Evolutionary conservation across 2,113 vertebrate genomes (phyloP), one percentile per base, ranked within the genome.

Genomic region (Ophiodon elongatus): DNA sequence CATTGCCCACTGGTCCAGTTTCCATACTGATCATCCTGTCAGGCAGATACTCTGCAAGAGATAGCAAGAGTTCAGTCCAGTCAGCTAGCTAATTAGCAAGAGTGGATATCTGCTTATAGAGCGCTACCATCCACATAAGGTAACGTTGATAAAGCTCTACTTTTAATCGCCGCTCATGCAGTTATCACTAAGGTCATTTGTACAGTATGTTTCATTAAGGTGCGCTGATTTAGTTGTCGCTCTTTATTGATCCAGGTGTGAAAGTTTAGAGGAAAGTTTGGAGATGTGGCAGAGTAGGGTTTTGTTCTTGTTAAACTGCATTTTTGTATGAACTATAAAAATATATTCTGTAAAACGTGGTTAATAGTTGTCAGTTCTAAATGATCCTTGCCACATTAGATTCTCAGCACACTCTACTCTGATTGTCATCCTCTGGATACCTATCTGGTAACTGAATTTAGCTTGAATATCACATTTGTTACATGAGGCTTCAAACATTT

Each of bases 31-130:
- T 65, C 63, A 63, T 56, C 37, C 64, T 71, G 54, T 72, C 70
- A 81, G 73, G 25, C 43, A 41, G 27, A 41, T 64, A 23, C 37
- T 72, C 65, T 43, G 68, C 54, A 59, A 62, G 23, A 33, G 19
- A 21, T 27, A 66, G 60, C 56, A 33, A 19, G 31, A 50, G 60
- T 76, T 81, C 81, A 67, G 43, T 64, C 47, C 50, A 69, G 80
- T 67, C 83, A 78, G 39, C 37, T 14, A 60, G 64, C 50, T 85
- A 87, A 87, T 87, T 83, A 87, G 27, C 50, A 27, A 29, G 25
- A 77, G 68, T 66, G 59, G 50, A 80, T 29, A 7, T 69, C 83
- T 73, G 77, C 31, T 41, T 47, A 64, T 50, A 62, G 59, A 70
- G 29, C 6, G 41, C 62, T 57, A 39, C 13, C 8, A 57, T 52